These are phyloP conservation scores for Ornithorhynchus anatinus DNA, from an alignment of 2,113 vertebrate genomes.

Conservation along the genomic window DNA sequence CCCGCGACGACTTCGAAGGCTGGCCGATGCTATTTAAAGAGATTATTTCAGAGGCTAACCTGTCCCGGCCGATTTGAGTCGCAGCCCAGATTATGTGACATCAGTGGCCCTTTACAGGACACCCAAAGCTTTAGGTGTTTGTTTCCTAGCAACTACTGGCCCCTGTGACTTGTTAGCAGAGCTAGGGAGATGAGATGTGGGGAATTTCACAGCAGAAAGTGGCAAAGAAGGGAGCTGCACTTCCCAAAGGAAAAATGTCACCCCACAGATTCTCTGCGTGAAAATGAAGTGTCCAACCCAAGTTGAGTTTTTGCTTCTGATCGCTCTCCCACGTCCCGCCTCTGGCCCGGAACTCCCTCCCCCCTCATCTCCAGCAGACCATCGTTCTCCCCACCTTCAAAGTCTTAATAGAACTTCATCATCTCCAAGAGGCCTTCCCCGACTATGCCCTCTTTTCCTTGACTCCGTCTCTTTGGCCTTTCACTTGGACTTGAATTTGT, in stretches of 20 bases:
- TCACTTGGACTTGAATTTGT: too few relatives aligned
- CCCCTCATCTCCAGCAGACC: too few relatives aligned
- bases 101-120: constrained; percentile 50
- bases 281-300: too few relatives aligned
- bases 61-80: constrained; percentile 72
- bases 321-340: too few relatives aligned
- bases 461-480: too few relatives aligned
- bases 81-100: constrained; percentile 56
- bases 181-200: not conserved
- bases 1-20: constrained; percentile 14
- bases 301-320: too few relatives aligned
- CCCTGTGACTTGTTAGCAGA: rapidly evolving
- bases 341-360: too few relatives aligned
- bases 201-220: not conserved
- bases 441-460: too few relatives aligned
- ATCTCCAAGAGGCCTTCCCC: too few relatives aligned
- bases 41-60: constrained; percentile 60
- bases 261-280: too few relatives aligned
- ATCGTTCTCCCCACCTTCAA: too few relatives aligned
- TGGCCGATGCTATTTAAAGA: constrained; percentile 69
- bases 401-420: too few relatives aligned
- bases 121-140: constrained; percentile 53
- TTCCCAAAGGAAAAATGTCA: not conserved
- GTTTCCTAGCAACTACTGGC: constrained; percentile 33
- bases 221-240: not conserved